Evolutionary conservation across 30 jellyfish, hydroid and myxozoan genomes (phyloP).

Genomic region (Turritopsis dohrnii): DNA sequence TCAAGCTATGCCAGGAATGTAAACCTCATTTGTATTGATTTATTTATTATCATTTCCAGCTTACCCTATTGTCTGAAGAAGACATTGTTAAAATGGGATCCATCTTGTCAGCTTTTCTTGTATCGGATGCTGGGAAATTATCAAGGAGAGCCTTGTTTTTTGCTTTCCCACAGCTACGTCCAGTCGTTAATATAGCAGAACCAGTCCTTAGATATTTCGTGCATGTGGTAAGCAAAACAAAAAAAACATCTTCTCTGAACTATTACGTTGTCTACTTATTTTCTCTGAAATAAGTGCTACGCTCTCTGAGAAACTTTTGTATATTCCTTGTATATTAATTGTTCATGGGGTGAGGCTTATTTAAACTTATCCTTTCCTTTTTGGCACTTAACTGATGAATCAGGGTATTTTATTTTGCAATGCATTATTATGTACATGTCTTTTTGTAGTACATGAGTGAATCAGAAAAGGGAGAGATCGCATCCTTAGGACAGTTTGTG

Average conservation of each 20-base stretch:
- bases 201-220: constrained; percentile 63
- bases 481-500: constrained; percentile 57
- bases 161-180: constrained; percentile 62
- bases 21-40: not conserved
- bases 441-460: constrained; percentile 50
- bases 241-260: no score
- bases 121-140: constrained; percentile 65
- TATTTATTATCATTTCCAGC: constrained; percentile 22
- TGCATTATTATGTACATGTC: not conserved
- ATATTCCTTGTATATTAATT: not conserved
- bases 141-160: constrained; percentile 47
- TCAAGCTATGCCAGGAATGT: not conserved
- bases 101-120: constrained; percentile 39
- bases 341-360: not conserved
- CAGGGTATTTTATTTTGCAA: not conserved
- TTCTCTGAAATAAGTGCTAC: no score
- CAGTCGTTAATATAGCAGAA: constrained; percentile 43
- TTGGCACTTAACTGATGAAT: not conserved
- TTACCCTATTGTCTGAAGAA: constrained; percentile 38
- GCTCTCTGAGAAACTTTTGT: no score
- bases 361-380: not conserved
- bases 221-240: constrained; percentile 49
- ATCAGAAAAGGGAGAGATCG: constrained; percentile 48
- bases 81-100: constrained; percentile 48
- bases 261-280: not conserved